A percentile compares a stretch with the other conserved stretches of the same genome.
Evolutionary conservation across 2,797 vertebrate species (phyloP).

Genomic region (Intellagama lesueurii): DNA sequence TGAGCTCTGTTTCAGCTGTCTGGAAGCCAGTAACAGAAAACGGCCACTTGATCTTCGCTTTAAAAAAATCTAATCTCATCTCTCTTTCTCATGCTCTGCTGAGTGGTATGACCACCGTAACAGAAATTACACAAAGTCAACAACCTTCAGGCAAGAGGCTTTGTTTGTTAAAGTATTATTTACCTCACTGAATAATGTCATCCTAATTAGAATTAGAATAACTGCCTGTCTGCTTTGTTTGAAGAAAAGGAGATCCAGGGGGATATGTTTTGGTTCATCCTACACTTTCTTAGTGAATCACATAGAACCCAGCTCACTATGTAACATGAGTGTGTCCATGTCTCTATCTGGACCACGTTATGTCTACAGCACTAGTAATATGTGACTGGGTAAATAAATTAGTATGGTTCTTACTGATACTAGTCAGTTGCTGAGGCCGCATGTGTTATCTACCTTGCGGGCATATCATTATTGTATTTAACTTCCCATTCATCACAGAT

Average conservation of each 20-base stretch:
- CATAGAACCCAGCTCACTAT: neutral
- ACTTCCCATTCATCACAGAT: conserved; percentile 14
- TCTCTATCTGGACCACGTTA: neutral
- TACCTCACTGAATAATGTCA: conserved; percentile 43
- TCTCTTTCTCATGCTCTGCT: conserved; percentile 21
- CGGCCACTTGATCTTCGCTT: conserved; percentile 43
- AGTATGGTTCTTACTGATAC: conserved; percentile 10
- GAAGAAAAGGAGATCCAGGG: conserved; percentile 13
- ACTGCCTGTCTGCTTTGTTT: conserved; percentile 5
- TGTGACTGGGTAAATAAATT: neutral
- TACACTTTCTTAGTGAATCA: conserved; percentile 4
- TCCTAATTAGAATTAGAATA: conserved; percentile 44
- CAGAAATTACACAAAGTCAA: conserved; percentile 46
- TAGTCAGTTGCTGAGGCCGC: conserved; percentile 26
- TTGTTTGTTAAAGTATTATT: conserved; percentile 42
- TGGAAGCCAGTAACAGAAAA: conserved; percentile 43
- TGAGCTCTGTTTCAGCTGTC: conserved; percentile 39
- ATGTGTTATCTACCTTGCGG: conserved; percentile 36
- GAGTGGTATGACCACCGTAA: conserved; percentile 42
- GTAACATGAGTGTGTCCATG: neutral
- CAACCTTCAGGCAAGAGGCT: conserved; percentile 36
- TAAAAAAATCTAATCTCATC: conserved; percentile 43
- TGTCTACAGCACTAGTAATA: neutral
- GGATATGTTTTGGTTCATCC: conserved; percentile 30
- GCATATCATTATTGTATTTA: conserved; percentile 33